These are phyloP conservation scores for Channa argus DNA, from an alignment of 2,113 vertebrate species.

Conservation along the genomic window DNA sequence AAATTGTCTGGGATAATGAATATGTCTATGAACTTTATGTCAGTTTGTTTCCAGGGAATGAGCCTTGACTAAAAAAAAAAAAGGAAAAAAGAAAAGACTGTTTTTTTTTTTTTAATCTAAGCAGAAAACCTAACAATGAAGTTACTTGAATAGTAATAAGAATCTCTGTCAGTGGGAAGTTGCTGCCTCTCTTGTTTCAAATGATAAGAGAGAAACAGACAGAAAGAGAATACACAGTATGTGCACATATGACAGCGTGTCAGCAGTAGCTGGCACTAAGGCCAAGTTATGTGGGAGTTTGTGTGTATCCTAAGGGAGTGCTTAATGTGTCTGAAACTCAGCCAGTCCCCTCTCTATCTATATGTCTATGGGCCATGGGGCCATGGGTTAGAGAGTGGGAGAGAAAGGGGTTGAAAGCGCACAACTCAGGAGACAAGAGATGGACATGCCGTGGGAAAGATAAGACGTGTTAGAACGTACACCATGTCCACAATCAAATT, in stretches of 20 bases:
- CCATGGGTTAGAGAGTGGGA: constrained; percentile 2
- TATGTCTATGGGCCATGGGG: constrained; percentile 23
- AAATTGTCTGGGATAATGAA: constrained; percentile 56
- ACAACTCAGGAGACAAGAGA: constrained; percentile 23
- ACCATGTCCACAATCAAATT: constrained; percentile 42
- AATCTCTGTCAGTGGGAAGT: constrained; percentile 28
- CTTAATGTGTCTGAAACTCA: constrained; percentile 66
- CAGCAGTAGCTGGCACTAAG: constrained; percentile 38
- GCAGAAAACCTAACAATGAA: constrained; percentile 52
- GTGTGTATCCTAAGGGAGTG: constrained; percentile 52
- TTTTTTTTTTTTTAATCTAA: constrained; percentile 21
- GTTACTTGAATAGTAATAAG: constrained; percentile 51
- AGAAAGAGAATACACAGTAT: constrained; percentile 42
- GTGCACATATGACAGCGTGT: constrained; percentile 60
- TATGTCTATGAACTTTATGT: constrained; percentile 59
- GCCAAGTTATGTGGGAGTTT: constrained; percentile 35
- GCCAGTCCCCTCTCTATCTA: constrained; percentile 11
- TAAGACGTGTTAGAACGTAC: constrained; percentile 45
- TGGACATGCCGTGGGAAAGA: constrained; percentile 48
- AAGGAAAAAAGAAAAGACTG: not conserved
- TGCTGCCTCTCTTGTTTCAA: constrained; percentile 46
- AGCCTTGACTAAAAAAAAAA: constrained; percentile 60
- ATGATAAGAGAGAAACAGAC: constrained; percentile 48
- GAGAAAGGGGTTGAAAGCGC: constrained; percentile 7
- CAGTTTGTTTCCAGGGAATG: constrained; percentile 39